A percentile compares a stretch with the other conserved stretches of the same genome.
These are phyloP conservation scores for Tenthredo mesomela DNA, from an alignment of 2,888 invertebrate species.

Conservation along the genomic window DNA sequence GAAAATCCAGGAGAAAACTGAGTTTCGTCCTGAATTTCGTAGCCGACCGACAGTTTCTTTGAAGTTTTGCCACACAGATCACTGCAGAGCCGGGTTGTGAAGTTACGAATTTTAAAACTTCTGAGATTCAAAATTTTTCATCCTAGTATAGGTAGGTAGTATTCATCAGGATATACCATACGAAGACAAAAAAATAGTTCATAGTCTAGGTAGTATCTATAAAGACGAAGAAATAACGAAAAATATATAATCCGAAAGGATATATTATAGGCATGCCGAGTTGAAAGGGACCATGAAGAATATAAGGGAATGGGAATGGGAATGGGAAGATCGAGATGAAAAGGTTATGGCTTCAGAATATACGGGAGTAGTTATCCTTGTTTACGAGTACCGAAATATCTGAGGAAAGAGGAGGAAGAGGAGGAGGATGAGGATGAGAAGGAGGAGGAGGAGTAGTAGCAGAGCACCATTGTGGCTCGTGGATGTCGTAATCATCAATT, in stretches of 20 bases:
- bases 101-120: too few species aligned
- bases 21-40: background rate
- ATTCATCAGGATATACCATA: too few species aligned
- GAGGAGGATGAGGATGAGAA: background rate
- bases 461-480: conserved; percentile 20
- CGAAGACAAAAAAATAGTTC: too few species aligned
- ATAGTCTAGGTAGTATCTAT: too few species aligned
- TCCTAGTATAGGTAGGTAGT: too few species aligned
- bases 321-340: conserved; percentile 23
- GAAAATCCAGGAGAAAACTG: background rate
- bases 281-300: too few species aligned
- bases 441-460: background rate
- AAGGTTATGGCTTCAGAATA: conserved; percentile 52
- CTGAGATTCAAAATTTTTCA: too few species aligned
- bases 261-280: background rate
- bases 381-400: conserved; percentile 62
- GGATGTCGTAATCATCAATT: conserved; percentile 68
- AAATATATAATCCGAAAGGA: background rate
- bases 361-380: conserved; percentile 61
- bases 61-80: background rate
- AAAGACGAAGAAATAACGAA: background rate
- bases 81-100: too few species aligned
- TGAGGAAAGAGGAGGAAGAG: background rate
- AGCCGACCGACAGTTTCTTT: background rate
- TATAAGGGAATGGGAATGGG: background rate